Base-by-base conservation (phyloP, 2,797 vertebrate genomes). In the Calcarius lapponicus region DNA sequence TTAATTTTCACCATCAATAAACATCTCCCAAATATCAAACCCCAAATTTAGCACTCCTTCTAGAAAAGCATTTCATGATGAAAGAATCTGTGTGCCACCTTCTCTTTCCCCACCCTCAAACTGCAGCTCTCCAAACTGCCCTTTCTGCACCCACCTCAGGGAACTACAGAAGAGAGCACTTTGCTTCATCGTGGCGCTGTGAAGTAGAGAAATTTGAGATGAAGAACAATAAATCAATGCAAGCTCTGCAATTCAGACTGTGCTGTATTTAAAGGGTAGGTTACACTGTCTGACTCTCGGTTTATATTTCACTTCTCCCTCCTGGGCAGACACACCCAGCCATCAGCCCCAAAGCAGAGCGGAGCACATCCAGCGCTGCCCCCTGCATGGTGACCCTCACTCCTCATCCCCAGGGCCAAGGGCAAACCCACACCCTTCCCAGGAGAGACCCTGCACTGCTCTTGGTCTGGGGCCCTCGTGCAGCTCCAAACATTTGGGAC, bases 1-100 rank as follows among this genome's bases (percentile, higher is more conserved):
- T 62, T 70, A 38, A 56, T 78, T 83, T 86, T 78, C 25, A 60
- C 24, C 12, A 78, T 34, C 32, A 92, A 84, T 54, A 90, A 92
- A 74, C 13, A 25, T 82, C 57, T 71, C 31, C 25, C 28, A 83
- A 87, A 74, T 19, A 85, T 32, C 31, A 19, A 74, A 18, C 17
- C 2, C 26, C 19, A 32, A 65, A 47, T 58, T 84, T 17, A 79
- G 24, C 20, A n/a, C 36, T 79, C 5, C 5, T 43, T n/a, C 29
- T 45, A 57, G 48, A 70, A 79, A 84, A 70, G 11, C 36, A 65
- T 74, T 93, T 43, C 50, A 56, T 36, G 20, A 72, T 61, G n/a
- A 48, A 79, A 34, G 56, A 58, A 54, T 48, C 58, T 25, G 6
- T 34, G 13, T 7, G 10, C 31, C 16, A 18, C 43, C 34, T 61